Percentiles rank a stretch among this genome's conserved stretches.
Conservation (phyloP, 2,113 vertebrate genomes). For the Zootoca vivipara region DNA sequence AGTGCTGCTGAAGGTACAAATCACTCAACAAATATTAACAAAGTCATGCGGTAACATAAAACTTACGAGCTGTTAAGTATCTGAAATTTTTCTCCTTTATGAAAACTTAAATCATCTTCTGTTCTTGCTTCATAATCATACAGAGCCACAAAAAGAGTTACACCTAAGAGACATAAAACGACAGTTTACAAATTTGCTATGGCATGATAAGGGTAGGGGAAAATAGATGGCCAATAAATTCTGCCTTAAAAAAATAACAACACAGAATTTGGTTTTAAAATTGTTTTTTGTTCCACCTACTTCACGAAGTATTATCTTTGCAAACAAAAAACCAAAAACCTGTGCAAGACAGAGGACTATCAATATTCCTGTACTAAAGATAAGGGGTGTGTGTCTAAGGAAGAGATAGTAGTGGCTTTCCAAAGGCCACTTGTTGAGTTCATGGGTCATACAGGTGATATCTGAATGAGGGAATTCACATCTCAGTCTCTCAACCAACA, state of each 20-base stretch:
- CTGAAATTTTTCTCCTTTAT: constrained; percentile 97
- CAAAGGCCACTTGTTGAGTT: background rate
- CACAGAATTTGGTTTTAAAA: background rate
- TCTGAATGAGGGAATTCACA: background rate
- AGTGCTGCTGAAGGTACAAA: background rate
- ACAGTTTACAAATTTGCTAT: background rate
- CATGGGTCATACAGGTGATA: background rate
- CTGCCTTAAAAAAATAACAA: background rate
- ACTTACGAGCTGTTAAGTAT: constrained; percentile 99
- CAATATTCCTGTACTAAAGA: background rate
- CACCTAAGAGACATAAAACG: constrained; percentile 78
- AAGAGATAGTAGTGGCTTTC: background rate
- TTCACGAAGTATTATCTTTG: background rate
- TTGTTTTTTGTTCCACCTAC: background rate
- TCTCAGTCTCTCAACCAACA: background rate
- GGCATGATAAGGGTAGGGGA: background rate
- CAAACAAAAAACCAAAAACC: no score
- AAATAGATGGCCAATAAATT: background rate
- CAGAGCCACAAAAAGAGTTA: constrained; percentile 96
- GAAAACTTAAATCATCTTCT: constrained; percentile 97
- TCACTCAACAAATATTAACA: background rate
- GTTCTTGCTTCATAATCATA: constrained; percentile 98
- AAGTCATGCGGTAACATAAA: constrained; percentile 14
- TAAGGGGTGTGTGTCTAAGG: background rate
- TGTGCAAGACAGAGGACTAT: background rate